phyloP scores from a whole-genome alignment of 2,888 invertebrate species.

The Kryphioiulus occultus region DNA sequence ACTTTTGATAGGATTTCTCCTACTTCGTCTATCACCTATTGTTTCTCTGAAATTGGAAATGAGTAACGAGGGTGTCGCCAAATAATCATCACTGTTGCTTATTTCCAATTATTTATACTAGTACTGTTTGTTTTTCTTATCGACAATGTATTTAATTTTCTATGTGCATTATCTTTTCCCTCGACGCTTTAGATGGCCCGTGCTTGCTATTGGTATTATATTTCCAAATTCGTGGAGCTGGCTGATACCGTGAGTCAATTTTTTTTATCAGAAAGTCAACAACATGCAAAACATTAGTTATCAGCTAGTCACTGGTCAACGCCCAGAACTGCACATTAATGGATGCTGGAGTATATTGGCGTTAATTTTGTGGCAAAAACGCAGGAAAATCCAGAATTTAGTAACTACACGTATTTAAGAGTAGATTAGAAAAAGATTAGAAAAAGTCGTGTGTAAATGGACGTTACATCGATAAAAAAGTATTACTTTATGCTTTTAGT shows the following conservation, averaged over 20 bases:
- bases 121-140: not conserved
- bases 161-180: not conserved
- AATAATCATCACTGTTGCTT: not conserved
- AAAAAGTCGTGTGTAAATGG: too few relatives aligned
- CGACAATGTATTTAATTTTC: slow-evolving; percentile 13
- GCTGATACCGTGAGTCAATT: slow-evolving; percentile 74
- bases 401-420: too few relatives aligned
- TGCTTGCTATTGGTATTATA: slow-evolving; percentile 88
- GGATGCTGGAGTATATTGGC: too few relatives aligned
- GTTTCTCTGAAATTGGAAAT: too few relatives aligned
- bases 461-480: too few relatives aligned
- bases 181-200: slow-evolving; percentile 75
- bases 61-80: too few relatives aligned
- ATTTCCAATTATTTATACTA: not conserved
- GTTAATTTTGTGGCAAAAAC: too few relatives aligned
- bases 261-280: not conserved
- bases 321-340: not conserved
- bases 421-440: too few relatives aligned
- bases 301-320: not conserved
- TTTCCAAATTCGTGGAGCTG: slow-evolving; percentile 87
- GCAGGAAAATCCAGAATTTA: too few relatives aligned
- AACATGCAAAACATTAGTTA: not conserved
- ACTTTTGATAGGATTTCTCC: too few relatives aligned
- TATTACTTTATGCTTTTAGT: too few relatives aligned
- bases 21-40: too few relatives aligned